phyloP scores from a whole-genome alignment of 2,888 invertebrate species.

The Machimus rusticus region DNA sequence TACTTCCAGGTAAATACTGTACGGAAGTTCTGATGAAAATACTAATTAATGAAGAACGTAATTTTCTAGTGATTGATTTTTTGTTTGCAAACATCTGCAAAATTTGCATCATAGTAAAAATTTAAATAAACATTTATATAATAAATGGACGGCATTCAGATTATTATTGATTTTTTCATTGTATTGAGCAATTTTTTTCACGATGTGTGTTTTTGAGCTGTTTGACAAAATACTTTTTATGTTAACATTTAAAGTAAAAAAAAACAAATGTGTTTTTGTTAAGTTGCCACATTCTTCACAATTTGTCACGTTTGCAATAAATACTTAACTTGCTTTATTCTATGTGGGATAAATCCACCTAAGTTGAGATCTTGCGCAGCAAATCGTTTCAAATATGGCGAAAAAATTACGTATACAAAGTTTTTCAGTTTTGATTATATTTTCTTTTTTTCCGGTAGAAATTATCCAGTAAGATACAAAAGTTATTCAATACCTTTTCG shows the following conservation, averaged over 20 bases:
- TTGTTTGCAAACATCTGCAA: slow-evolving; percentile 37
- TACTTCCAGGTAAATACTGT: slow-evolving; percentile 5
- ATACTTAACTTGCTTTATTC: slow-evolving; percentile 6
- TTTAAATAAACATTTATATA: slow-evolving; percentile 46
- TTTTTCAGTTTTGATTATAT: neutral
- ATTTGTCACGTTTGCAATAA: neutral
- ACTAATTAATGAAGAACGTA: slow-evolving; percentile 18
- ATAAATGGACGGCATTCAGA: slow-evolving; percentile 49
- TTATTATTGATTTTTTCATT: slow-evolving; percentile 44
- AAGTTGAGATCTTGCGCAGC: slow-evolving; percentile 19
- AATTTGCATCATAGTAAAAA: slow-evolving; percentile 41
- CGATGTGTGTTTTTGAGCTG: slow-evolving; percentile 14
- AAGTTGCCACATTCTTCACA: neutral
- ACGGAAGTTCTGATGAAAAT: slow-evolving; percentile 37
- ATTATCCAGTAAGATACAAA: neutral
- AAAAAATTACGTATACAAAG: slow-evolving; percentile 20
- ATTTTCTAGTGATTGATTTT: slow-evolving; percentile 19
- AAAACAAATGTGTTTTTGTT: neutral
- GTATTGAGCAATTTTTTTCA: slow-evolving; percentile 19
- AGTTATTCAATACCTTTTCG: slow-evolving; percentile 24
- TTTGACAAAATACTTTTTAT: slow-evolving; percentile 29
- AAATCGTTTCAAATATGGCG: neutral
- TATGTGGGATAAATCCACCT: slow-evolving; percentile 7
- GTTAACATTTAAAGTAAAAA: neutral
- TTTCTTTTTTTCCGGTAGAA: neutral